These are phyloP conservation scores for Hipposideros larvatus DNA, from an alignment of 2,797 vertebrate genomes.

Conservation along the genomic window DNA sequence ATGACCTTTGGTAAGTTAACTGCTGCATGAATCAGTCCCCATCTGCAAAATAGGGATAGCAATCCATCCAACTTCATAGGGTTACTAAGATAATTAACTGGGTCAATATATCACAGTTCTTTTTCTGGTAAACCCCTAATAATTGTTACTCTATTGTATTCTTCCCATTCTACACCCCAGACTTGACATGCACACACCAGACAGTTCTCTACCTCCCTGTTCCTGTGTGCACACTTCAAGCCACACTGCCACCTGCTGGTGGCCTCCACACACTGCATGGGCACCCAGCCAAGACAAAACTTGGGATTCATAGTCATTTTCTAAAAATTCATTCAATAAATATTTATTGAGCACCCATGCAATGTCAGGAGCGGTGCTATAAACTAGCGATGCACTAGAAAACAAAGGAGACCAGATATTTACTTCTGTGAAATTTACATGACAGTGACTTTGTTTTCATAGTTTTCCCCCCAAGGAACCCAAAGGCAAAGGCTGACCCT, in stretches of 20 bases:
- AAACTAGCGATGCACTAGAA: neutral
- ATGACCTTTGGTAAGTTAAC: neutral
- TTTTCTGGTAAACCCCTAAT: neutral
- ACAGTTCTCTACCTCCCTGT: neutral
- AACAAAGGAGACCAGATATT: conserved; percentile 12
- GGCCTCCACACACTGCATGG: neutral
- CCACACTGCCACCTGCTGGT: conserved; percentile 64
- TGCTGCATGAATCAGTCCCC: neutral
- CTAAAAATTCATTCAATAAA: conserved; percentile 31
- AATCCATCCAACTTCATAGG: neutral
- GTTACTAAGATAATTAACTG: neutral
- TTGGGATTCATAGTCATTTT: neutral
- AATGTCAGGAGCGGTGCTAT: conserved; percentile 2
- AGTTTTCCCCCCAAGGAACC: neutral
- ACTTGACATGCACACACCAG: neutral
- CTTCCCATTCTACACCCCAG: neutral
- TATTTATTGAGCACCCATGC: neutral
- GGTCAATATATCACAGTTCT: neutral
- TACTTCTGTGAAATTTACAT: neutral
- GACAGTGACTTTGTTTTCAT: neutral
- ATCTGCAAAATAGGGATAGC: neutral
- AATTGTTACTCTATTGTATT: neutral
- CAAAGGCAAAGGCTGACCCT: neutral
- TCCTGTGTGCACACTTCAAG: neutral
- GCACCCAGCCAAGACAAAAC: neutral